These are phyloP conservation scores for Eurytoma adleriae DNA, from an alignment of 2,888 invertebrate species.

Conservation along the genomic window DNA sequence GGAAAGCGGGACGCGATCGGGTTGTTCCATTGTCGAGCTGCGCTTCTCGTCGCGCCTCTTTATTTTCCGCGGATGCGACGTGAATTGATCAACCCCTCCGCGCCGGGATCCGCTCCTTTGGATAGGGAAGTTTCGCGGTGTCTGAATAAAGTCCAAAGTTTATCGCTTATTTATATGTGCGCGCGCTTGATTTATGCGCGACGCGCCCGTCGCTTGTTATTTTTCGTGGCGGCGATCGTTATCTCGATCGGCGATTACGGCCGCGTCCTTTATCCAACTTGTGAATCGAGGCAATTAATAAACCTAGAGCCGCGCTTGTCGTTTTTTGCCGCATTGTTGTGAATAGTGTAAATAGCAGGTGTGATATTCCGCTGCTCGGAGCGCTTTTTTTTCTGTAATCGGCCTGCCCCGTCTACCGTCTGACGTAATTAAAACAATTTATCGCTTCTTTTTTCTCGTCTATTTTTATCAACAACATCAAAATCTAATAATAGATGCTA, in stretches of 20 bases:
- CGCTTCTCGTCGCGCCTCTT: conserved; percentile 1
- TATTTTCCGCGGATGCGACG: background rate
- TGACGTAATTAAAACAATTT: background rate
- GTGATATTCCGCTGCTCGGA: background rate
- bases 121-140: background rate
- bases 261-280: background rate
- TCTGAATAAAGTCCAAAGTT: conserved; percentile 24
- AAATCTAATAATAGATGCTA: background rate
- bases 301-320: background rate
- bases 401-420: background rate
- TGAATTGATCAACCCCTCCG: conserved; percentile 34
- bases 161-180: conserved; percentile 47
- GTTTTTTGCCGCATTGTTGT: conserved; percentile 10
- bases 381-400: background rate
- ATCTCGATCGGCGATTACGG: conserved; percentile 35
- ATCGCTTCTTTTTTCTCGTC: background rate
- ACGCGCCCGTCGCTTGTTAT: background rate
- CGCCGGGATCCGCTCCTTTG: background rate
- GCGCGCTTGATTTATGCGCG: conserved; percentile 30
- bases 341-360: conserved; percentile 13
- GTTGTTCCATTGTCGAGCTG: background rate
- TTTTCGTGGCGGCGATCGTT: conserved; percentile 12
- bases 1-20: conserved; percentile 73
- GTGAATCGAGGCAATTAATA: conserved; percentile 26
- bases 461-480: background rate